Base-by-base conservation (phyloP, 2,113 vertebrate genomes). In the Stictonetta naevosa region DNA sequence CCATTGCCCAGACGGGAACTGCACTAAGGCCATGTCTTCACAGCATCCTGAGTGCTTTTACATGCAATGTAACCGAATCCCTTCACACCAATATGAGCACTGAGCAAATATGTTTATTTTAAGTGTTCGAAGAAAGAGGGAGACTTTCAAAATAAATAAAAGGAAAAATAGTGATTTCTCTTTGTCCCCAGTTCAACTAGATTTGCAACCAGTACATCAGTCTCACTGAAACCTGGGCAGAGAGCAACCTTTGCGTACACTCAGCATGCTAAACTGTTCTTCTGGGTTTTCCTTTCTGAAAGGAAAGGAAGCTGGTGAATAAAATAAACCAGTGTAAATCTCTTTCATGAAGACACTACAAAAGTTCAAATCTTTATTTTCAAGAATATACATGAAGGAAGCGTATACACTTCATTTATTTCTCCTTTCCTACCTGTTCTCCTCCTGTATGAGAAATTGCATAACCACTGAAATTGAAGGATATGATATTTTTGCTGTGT, bases 331-430 rank as follows among this genome's bases (percentile, higher is more conserved):
- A 13, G 13, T 46, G 28, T 9, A 52, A 73, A 52, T 25, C 26
- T 86, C 28, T 88, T 13, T 83, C 48, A 56, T 85, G 85, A 64
- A 0, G 2, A 13, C 26, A 53, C 11, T 11, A 56, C 6, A 46
- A 55, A 13, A 22, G 7, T 34, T 66, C 36, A 60, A 26, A 36
- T 33, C 21, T 92, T 60, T 42, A 3, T 59, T 22, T 59, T 88
- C 38, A 34, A 63, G n/a, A 75, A 16, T 10, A 31, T 8, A 68
- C 7, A 22, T 5, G 14, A 52, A 33, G 9, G 52, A 58, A 38
- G 15, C 48, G 4, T 19, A 3, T n/a, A 17, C 3, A 4, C 0
- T 0, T 62, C 13, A 10, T 69, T 69, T 63, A 26, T 69, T 66
- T 69, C 31, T 31, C 40, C 40, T 82, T 62, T 69, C 5, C 38